A percentile compares a stretch with the other conserved stretches of the same genome.
Conservation (phyloP, 2,797 vertebrate genomes). For the Merluccius polli region DNA sequence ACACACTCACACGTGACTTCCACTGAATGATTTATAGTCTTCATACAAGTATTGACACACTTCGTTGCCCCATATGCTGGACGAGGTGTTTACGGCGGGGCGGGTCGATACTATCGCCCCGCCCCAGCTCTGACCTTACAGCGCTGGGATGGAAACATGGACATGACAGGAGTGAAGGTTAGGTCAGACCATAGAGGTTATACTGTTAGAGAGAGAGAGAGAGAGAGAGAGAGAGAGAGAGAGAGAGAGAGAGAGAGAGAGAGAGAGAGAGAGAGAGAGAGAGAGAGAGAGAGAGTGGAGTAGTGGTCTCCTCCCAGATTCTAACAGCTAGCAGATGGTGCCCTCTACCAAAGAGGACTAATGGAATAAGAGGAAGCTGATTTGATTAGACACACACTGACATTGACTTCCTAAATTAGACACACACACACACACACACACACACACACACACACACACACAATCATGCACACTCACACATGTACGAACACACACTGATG, state of each 20-base stretch:
- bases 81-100: neutral
- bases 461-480: no score
- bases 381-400: conserved; percentile 37
- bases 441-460: conserved; percentile 2
- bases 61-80: neutral
- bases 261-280: conserved; percentile 35
- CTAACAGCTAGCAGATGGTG: conserved; percentile 66
- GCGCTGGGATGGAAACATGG: conserved; percentile 30
- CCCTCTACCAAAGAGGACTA: conserved; percentile 45
- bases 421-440: conserved; percentile 1
- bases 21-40: conserved; percentile 49
- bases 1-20: conserved; percentile 23
- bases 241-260: conserved; percentile 37
- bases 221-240: conserved; percentile 36
- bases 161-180: conserved; percentile 46
- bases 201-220: conserved; percentile 32
- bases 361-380: conserved; percentile 47
- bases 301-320: conserved; percentile 48
- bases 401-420: neutral
- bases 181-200: conserved; percentile 50
- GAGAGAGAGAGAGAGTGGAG: conserved; percentile 33
- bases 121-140: conserved; percentile 20
- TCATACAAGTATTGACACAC: conserved; percentile 16
- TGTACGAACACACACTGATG: neutral
- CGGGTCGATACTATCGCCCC: neutral